phyloP scores from a whole-genome alignment of 1,140 invertebrate species.

The Tribolium castaneum region DNA sequence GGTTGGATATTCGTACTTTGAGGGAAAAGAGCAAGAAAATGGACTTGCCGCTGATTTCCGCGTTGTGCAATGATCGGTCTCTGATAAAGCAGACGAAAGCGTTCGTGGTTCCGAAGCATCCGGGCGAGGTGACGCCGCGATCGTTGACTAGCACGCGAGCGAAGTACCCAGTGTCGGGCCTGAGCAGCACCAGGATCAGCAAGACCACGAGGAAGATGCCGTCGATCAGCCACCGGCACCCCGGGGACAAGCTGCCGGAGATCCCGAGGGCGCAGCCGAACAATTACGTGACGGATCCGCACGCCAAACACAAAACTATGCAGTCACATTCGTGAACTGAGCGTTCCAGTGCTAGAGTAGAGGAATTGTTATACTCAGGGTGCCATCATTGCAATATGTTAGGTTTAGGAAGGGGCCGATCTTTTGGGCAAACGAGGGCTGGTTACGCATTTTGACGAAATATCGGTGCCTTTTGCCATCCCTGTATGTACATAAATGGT shows the following conservation, averaged over 20 bases:
- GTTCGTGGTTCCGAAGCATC: constrained; percentile 79
- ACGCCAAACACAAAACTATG: constrained; percentile 61
- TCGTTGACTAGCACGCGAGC: constrained; percentile 58
- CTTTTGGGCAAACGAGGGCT: constrained; percentile 8
- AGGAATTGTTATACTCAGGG: constrained; percentile 59
- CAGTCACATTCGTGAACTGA: constrained; percentile 58
- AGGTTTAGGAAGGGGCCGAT: constrained; percentile 39
- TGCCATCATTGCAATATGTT: constrained; percentile 61
- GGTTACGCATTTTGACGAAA: neutral
- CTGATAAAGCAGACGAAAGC: constrained; percentile 87
- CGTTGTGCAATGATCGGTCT: constrained; percentile 88
- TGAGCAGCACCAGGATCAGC: constrained; percentile 69
- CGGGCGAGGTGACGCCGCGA: constrained; percentile 58
- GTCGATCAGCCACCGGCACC: constrained; percentile 70
- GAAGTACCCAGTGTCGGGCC: constrained; percentile 73
- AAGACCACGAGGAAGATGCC: constrained; percentile 69
- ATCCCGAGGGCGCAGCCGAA: constrained; percentile 62
- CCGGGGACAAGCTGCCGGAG: constrained; percentile 69
- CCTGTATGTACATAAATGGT: constrained; percentile 56
- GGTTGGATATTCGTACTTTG: constrained; percentile 81
- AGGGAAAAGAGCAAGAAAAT: constrained; percentile 88
- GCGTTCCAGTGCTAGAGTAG: constrained; percentile 45
- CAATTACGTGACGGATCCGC: constrained; percentile 63
- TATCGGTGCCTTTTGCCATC: constrained; percentile 33
- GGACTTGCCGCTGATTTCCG: constrained; percentile 88